Evolutionary conservation across 2,113 vertebrate genomes (phyloP).

Genomic region (Chitala chitala): DNA sequence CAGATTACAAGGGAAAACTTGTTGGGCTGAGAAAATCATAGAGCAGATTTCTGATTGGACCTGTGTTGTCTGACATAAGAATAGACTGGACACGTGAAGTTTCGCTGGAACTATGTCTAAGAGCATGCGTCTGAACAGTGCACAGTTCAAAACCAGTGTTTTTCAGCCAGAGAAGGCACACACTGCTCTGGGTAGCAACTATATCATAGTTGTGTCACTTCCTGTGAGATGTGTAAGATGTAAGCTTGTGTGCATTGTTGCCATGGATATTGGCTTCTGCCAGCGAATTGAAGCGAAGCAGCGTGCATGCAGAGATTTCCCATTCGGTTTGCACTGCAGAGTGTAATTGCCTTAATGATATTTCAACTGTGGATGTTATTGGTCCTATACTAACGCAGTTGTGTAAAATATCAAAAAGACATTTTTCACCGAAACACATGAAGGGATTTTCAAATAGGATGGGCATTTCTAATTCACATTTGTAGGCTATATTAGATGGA

Average conservation of each 20-base stretch:
- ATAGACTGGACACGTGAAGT: too few species aligned
- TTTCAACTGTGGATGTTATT: conserved; percentile 6
- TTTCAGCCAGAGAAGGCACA: too few species aligned
- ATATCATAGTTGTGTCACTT: neutral
- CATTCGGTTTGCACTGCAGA: conserved; percentile 3
- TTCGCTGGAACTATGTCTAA: too few species aligned
- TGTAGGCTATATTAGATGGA: neutral
- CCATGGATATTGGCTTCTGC: neutral
- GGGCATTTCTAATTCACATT: neutral
- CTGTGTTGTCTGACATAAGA: too few species aligned
- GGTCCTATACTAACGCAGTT: neutral
- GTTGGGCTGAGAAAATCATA: too few species aligned
- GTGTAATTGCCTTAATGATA: conserved; percentile 5
- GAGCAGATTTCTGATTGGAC: too few species aligned
- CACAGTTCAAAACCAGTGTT: neutral
- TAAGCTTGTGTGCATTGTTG: neutral
- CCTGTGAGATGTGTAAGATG: neutral
- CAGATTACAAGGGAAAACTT: too few species aligned
- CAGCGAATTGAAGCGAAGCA: neutral
- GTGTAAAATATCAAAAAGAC: neutral
- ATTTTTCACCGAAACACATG: neutral
- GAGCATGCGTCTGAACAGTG: neutral
- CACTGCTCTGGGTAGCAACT: neutral
- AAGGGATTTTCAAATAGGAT: neutral
- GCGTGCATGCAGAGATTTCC: neutral